These are phyloP conservation scores for Mimas tiliae DNA, from an alignment of 2,888 invertebrate genomes.

Conservation along the genomic window DNA sequence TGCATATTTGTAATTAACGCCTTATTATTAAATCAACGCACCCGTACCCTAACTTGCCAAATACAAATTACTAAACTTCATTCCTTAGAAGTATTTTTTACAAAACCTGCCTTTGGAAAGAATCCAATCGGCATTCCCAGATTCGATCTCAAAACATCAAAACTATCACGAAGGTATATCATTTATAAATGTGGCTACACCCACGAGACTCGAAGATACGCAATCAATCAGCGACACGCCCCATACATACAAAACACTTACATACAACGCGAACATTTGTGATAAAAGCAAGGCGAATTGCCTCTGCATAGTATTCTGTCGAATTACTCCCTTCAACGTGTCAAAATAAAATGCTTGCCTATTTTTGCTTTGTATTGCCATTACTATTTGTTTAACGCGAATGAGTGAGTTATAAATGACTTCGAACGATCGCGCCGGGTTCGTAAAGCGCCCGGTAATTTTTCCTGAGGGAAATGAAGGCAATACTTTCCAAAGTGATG, in stretches of 20 bases:
- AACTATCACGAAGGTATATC: constrained; percentile 18
- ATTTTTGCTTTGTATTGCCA: constrained; percentile 15
- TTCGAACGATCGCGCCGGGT: background rate
- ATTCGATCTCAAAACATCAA: background rate
- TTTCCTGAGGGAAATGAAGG: constrained; percentile 12
- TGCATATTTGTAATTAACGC: no score
- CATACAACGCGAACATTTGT: constrained; percentile 33
- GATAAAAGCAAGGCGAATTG: constrained; percentile 33
- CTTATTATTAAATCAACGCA: no score
- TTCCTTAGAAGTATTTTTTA: no score
- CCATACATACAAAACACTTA: constrained; percentile 49
- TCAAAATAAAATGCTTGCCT: constrained; percentile 21
- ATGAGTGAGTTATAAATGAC: constrained; percentile 14
- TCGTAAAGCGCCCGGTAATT: background rate
- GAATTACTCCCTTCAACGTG: constrained; percentile 37
- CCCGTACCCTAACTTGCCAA: no score
- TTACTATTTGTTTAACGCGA: constrained; percentile 17
- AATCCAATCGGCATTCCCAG: background rate
- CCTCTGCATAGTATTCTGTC: constrained; percentile 29
- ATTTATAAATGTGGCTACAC: constrained; percentile 33
- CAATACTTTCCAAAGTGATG: background rate
- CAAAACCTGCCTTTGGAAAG: no score
- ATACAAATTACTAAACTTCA: no score
- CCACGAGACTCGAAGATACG: constrained; percentile 34
- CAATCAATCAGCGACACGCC: constrained; percentile 39